Base-by-base conservation (phyloP, 2,797 vertebrate species). In the Danio jaintianensis region DNA sequence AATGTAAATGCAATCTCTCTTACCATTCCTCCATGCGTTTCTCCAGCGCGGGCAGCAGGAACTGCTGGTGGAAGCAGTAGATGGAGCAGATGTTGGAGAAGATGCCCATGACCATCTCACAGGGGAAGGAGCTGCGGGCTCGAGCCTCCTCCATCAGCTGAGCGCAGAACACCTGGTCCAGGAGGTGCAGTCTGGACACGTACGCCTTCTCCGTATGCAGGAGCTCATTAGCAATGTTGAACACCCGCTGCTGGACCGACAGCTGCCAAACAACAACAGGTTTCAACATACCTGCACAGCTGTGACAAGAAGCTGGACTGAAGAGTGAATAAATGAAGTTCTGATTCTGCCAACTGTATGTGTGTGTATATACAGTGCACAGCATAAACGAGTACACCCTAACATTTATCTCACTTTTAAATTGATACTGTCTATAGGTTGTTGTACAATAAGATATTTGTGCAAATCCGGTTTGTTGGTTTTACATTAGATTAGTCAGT, bases 1-100 rank as follows among this genome's bases (percentile, higher is more conserved):
- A 29, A 29, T 29, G 29, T 29, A 29, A 29, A 29, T 29, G 29
- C 29, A 29, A n/a, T 12, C 5, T 15, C 40, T 40, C 66, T 95
- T 86, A 97, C 96, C 96, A 97, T 87, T 97, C 96, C 67, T 96
- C 95, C 96, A 97, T 97, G 45, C 96, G 94, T 71, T 96, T 97
- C 91, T 97, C 95, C 85, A 97, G 93, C 10, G 96, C 96, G 0
- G 96, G 96, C 79, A 97, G 90, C 80, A 97, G 92, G 85, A 97
- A 97, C 90, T 97, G 94, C 85, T 97, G 96, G 78, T 97, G 96
- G 91, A 97, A 97, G 74, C 95, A 95, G 88, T 97, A 95, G 89
- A 97, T 97, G 87, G 96, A 97, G 89, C 95, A 96, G 90, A 96
- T 97, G 91, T 97, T 97, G 88, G 96, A 96, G 90, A 97, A 97